Base-by-base conservation (phyloP, 30 jellyfish, hydroid and myxozoan genomes). In the Nemopilema nomurai region DNA sequence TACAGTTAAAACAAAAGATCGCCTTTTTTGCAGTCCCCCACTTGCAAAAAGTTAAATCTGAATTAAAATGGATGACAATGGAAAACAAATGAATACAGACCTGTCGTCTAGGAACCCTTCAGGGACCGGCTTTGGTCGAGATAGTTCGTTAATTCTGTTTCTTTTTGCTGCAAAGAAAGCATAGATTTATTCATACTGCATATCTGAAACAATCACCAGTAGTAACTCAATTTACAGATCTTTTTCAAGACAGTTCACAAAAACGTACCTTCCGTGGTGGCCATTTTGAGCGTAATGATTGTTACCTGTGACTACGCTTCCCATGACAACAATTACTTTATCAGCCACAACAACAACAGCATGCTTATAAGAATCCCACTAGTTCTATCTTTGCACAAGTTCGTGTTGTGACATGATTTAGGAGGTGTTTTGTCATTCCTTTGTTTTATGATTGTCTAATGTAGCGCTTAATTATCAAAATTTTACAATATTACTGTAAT, bases 71-170 rank as follows among this genome's bases (percentile, higher is more conserved):
- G n/a, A n/a, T n/a, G n/a, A n/a, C n/a, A n/a, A n/a, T n/a, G n/a
- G n/a, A n/a, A n/a, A n/a, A n/a, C n/a, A 69, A 1, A 80, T 4
- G 30, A 20, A 1, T 62, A 7, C 97, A 62, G 62, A 81, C 98
- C 90, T 52, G 73, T 92, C 98, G 31, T 92, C 98, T 13, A 74
- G 41, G 70, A 92, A 92, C 8, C 97, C 97, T 28, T 86, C 83
- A 62, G 98, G 95, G n/a, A 92, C 49, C 31, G 98, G 97, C 51
- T 92, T 92, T 0, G 98, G 81, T 33, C 73, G 68, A 1, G 98
- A 89, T 27, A 92, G 79, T 26, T 62, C 72, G 75, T 92, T 90
- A 67, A 92, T 51, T 31, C 98, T 67, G 50, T 76, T 67, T 32
- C 28, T 62, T 41, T 50, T 51, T 20, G 71, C 51, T 49, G 27